Conservation (phyloP, 2,888 invertebrate genomes). For the Tholera decimalis region DNA sequence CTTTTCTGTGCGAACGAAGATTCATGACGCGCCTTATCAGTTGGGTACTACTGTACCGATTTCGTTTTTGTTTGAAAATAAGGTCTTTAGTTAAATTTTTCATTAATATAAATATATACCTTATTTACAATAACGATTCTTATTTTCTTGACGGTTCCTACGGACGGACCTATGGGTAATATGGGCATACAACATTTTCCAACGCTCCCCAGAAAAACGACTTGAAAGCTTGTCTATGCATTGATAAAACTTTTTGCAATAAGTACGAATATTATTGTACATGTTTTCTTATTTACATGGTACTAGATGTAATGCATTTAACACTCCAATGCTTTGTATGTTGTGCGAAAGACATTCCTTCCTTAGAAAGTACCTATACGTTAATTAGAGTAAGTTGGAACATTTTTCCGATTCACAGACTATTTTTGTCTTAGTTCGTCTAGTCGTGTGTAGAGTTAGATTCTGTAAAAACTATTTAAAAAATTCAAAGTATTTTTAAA, state of each 20-base stretch:
- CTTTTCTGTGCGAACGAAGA: no score
- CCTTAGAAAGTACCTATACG: constrained; percentile 58
- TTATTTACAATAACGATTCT: no score
- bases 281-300: constrained; percentile 49
- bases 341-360: constrained; percentile 76
- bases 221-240: constrained; percentile 15
- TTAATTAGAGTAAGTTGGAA: constrained; percentile 53
- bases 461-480: constrained; percentile 45
- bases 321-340: constrained; percentile 60
- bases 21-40: no score
- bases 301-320: constrained; percentile 59
- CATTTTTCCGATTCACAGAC: constrained; percentile 43
- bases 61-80: background rate
- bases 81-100: constrained; percentile 1
- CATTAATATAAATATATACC: no score
- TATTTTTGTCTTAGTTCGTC: constrained; percentile 61
- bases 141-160: no score
- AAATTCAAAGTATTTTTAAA: constrained; percentile 41
- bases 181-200: constrained; percentile 2
- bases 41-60: no score
- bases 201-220: constrained; percentile 2
- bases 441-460: constrained; percentile 67
- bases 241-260: constrained; percentile 24
- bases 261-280: constrained; percentile 24
- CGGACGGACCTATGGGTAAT: no score